Evolutionary conservation across 2,113 vertebrate genomes (phyloP).

Genomic region (Haemorhous mexicanus): DNA sequence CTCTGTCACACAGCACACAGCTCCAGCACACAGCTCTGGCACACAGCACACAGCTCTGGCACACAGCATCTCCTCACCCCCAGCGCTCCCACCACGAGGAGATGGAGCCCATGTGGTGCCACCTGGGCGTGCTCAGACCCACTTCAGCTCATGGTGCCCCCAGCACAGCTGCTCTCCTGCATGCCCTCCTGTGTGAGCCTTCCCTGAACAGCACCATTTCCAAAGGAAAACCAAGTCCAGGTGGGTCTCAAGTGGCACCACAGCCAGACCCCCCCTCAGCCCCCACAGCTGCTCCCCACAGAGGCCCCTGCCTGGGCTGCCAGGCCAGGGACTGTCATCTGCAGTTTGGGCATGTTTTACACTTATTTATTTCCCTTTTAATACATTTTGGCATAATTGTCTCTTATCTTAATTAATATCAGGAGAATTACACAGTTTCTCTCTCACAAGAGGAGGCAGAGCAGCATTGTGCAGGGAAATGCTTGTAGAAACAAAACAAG

Average conservation of each 20-base stretch:
- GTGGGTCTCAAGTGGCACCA: fast-evolving
- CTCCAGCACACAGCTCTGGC: not conserved
- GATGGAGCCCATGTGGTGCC: not conserved
- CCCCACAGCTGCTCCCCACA: too few species aligned
- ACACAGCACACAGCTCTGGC: not conserved
- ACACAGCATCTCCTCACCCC: not conserved
- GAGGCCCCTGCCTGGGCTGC: fast-evolving
- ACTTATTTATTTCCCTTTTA: not conserved
- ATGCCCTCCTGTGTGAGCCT: fast-evolving
- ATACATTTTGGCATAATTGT: not conserved
- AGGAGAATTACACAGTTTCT: not conserved
- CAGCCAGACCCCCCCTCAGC: fast-evolving
- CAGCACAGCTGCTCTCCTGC: fast-evolving
- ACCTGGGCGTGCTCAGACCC: fast-evolving
- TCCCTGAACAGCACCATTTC: fast-evolving
- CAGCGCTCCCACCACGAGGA: not conserved
- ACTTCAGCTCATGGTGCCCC: fast-evolving
- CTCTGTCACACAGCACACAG: not conserved
- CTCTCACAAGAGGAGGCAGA: not conserved
- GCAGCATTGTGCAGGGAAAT: not conserved
- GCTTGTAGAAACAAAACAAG: constrained; percentile 8
- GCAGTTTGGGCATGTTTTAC: not conserved
- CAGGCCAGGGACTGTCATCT: not conserved
- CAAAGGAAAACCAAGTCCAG: not conserved
- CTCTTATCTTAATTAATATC: constrained; percentile 33